phyloP scores from a whole-genome alignment of 2,797 vertebrate species.

The Glyptemys insculpta region DNA sequence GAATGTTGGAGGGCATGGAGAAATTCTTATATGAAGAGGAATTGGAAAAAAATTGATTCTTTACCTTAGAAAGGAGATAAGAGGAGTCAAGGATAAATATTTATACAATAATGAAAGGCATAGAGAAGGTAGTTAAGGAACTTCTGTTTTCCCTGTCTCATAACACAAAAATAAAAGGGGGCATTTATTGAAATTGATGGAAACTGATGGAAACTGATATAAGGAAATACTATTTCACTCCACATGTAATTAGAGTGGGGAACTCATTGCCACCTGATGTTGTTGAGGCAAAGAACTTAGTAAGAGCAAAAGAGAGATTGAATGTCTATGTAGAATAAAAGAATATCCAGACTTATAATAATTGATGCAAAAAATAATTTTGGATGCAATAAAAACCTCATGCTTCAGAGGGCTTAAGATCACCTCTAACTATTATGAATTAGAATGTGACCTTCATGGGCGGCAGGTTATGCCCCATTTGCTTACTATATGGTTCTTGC shows the following conservation, averaged over 20 bases:
- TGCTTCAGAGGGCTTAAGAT: neutral
- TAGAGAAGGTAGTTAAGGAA: neutral
- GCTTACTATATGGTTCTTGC: neutral
- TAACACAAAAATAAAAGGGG: too few species aligned
- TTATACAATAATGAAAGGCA: accelerated
- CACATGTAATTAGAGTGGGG: neutral
- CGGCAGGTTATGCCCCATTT: neutral
- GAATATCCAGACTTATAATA: neutral
- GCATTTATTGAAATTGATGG: neutral
- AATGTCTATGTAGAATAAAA: neutral
- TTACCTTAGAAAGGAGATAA: neutral
- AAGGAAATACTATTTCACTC: neutral
- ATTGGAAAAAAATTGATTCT: neutral
- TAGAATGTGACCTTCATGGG: accelerated
- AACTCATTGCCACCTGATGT: neutral
- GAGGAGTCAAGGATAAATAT: accelerated
- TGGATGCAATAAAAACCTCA: neutral
- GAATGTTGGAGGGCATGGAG: neutral
- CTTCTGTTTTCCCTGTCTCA: neutral
- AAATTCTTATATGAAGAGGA: neutral
- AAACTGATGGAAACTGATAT: neutral
- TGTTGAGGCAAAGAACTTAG: neutral
- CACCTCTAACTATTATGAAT: neutral
- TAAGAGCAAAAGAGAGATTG: neutral
- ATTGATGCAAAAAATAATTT: neutral